A percentile compares a stretch with the other conserved stretches of the same genome.
Evolutionary conservation across 2,113 vertebrate genomes (phyloP).

Genomic region (Tenebrosternarchus preto): DNA sequence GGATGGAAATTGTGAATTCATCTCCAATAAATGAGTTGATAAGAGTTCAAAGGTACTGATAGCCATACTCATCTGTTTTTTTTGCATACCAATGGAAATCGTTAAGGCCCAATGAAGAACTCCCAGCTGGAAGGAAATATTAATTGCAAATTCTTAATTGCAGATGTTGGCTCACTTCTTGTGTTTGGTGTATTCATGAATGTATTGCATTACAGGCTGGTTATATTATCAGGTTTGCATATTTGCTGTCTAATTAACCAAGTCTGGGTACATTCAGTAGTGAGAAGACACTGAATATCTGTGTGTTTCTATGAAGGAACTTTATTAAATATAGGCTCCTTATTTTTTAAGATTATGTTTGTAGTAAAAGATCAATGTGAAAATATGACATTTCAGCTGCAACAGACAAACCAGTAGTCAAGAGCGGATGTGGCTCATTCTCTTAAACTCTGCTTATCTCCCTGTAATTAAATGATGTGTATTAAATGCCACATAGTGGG

Average conservation of each 20-base stretch:
- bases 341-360: neutral
- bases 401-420: slow-evolving; percentile 31
- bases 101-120: slow-evolving; percentile 46
- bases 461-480: slow-evolving; percentile 31
- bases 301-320: slow-evolving; percentile 32
- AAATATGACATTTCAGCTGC: slow-evolving; percentile 21
- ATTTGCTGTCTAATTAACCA: slow-evolving; percentile 13
- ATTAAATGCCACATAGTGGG: slow-evolving; percentile 42
- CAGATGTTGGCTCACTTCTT: neutral
- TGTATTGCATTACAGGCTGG: slow-evolving; percentile 3
- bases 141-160: slow-evolving; percentile 11
- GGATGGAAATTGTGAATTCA: slow-evolving; percentile 33
- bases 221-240: slow-evolving; percentile 9
- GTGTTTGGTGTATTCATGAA: neutral
- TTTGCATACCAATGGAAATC: slow-evolving; percentile 17
- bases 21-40: slow-evolving; percentile 69
- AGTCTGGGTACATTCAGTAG: neutral
- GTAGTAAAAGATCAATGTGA: neutral
- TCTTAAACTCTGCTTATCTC: slow-evolving; percentile 11
- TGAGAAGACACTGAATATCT: slow-evolving; percentile 27
- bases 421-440: slow-evolving; percentile 4
- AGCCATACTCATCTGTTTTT: slow-evolving; percentile 25
- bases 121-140: neutral
- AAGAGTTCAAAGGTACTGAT: slow-evolving; percentile 61
- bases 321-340: neutral